Evolutionary conservation across 2,113 vertebrate species (phyloP), one percentile per base, ranked within the genome.

Genomic region (Lampris megalopsis): DNA sequence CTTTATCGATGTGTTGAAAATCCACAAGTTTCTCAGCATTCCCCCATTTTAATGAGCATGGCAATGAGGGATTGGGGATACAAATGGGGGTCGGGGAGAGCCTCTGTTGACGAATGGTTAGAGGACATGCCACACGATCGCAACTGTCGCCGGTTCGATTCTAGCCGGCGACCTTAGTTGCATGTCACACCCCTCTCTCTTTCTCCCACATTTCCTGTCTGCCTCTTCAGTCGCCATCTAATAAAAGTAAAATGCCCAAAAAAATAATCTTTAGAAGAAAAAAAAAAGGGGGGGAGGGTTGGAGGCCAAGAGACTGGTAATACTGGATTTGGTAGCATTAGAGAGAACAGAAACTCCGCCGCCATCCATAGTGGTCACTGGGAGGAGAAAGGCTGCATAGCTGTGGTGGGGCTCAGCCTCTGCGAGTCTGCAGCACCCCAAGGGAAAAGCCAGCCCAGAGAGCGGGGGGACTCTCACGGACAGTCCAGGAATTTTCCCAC

Each of bases 401-500:
- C 56, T 86, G 58, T 69, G 75, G 74, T 69, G 67, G 71, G 71
- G 86, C 67, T 82, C 75, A 36, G 84, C 53, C 61, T 67, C 70
- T 82, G 37, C 41, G 36, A 86, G 77, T 67, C 68, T 57, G 64
- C 49, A 80, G 59, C 78, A 85, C 79, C 92, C 86, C 88, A 66
- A 79, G 92, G 93, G 93, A 94, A 90, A 88, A 82, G 62, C 63
- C 70, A 63, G 87, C 80, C 78, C 73, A 88, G 87, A 89, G 90
- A 86, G 85, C 85, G 76, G 75, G 61, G 24, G 86, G 85, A 89
- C 88, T 94, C 94, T 93, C 93, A 94, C 85, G 91, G 88, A 93
- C 82, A 78, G 86, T 77, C n/a, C 38, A 91, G 87, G 90, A 85
- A 90, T 90, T 89, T 95, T 95, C 93, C 93, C 92, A 94, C 93